Evolutionary conservation across 1,140 invertebrate species (phyloP), one percentile per base, ranked within the genome.

Genomic region (Eulimnadia texana): DNA sequence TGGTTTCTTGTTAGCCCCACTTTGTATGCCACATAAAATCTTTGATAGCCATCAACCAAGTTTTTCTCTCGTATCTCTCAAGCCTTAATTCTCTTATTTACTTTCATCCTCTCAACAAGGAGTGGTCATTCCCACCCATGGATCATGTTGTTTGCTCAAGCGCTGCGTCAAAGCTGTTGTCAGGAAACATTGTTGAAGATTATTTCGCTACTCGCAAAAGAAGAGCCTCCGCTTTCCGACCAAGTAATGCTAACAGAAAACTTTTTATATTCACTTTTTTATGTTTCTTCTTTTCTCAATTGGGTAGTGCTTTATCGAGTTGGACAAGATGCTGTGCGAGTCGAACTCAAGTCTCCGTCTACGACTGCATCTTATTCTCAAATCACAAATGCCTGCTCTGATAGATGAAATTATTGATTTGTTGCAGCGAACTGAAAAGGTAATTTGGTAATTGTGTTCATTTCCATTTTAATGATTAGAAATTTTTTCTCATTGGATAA

Each of bases 391-490:
- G 28, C 27, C 55, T 2, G 27, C 22, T 20, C 29, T 57, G 55
- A 20, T 57, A 20, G 55, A 57, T 57, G 55, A 57, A 16, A 27
- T 25, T 9, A 57, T 57, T 11, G n/a, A 25, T 42, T 57, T 3
- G 22, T 20, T 57, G 53, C n/a, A 55, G 13, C 11, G 27, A 29
- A 27, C 55, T 19, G 19, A 57, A 57, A 20, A 33, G 55, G 55
- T 57, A 29, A 29, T 27, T 42, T 9, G 6, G 6, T 42, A 9
- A 9, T 42, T 42, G 16, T 42, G 6, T 42, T 42, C 16, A 42
- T 42, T 42, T 42, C n/a, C n/a, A n/a, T n/a, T n/a, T 10, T 54
- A 20, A 52, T 52, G 3, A 20, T n/a, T 50, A 20, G 19, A 50
- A 20, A 23, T 52, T 47, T 47, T n/a, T 47, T 47, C 42, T 47